Base-by-base conservation (phyloP, 2,888 invertebrate genomes). In the Hirtodrosophila alboralis region DNA sequence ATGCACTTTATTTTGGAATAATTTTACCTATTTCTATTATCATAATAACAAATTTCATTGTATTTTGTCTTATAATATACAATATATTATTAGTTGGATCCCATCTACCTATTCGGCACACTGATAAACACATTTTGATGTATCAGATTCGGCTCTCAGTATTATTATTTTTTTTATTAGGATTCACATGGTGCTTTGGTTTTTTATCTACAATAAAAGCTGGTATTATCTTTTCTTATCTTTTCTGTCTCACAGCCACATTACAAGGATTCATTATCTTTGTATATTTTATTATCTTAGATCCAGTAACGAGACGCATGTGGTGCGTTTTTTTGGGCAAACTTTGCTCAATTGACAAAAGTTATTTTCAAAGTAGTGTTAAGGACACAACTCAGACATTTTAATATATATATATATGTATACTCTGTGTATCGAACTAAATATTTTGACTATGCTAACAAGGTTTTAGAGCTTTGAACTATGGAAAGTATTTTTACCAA, bases 201-300 rank as follows among this genome's bases (percentile, higher is more conserved):
- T 87, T 93, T 36, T 88, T 93, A 72, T 92, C 92, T 0, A 91
- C 92, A 63, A 91, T 92, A 31, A 90, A 88, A 14, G 91, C 91
- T 16, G 88, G 88, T 26, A 60, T 92, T 27, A 70, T 92, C n/a
- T 93, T 93, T 90, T 93, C 93, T 0, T 93, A 93, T 79, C 87
- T 93, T 0, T 93, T 93, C 75, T 93, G 93, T 81, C 79, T 93
- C n/a, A 93, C 93, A 1, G 92, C 93, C 4, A 93, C 93, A 0
- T 76, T 93, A 12, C 93, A 93, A 81, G 93, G 93, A 2, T 93
- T 93, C 81, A 91, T 93, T 5, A 89, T 93, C n/a, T 93, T 93
- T 77, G 75, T 93, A 36, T 93, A 93, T 88, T 93, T 93, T 83
- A 90, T 93, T 30, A 88, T 93, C 43, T 91, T 93, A 67, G 93